Evolutionary conservation across 2,113 vertebrate species (phyloP), one percentile per base, ranked within the genome.

Genomic region (Zeus faber): DNA sequence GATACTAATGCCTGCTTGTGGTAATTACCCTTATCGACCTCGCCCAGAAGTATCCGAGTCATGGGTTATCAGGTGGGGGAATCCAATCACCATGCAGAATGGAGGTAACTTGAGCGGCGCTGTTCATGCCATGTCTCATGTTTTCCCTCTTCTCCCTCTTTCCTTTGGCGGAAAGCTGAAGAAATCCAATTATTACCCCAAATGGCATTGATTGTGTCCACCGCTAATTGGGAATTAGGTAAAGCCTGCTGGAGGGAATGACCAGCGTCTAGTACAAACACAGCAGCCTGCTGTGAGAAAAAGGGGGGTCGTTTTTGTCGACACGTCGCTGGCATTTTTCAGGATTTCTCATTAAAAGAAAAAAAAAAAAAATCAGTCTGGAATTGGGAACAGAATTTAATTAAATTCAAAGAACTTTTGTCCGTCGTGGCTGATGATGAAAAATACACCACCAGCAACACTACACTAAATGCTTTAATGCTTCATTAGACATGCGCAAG

Each of bases 1-100:
- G 11, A 18, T 16, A 29, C 31, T 41, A 23, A 63, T 49, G 46
- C 53, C 55, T 31, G 40, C 68, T 62, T 17, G 5, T 49, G 35
- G 59, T 77, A 79, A 81, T 85, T 70, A 79, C 17, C 50, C 62
- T 67, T 40, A 75, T 75, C 24, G 56, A 77, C 75, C 75, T 10
- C 55, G 16, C 52, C 43, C 56, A 51, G 35, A 33, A 51, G 39
- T 58, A 55, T 59, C 2, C 10, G 58, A 70, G 54, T 58, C 58
- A 57, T 3, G 14, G 50, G 56, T 75, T 67, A 62, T 76, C 54
- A 62, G 57, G 55, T 4, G 33, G 9, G 41, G 21, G 35, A 44
- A 70, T 72, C 72, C 54, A 74, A 66, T 79, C 66, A 75, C 62
- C 56, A 68, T 66, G 62, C 43, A 74, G 11, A 56, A 72, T 65